phyloP scores from a whole-genome alignment of 2,888 invertebrate species.

The Eustalomyia histrio region DNA sequence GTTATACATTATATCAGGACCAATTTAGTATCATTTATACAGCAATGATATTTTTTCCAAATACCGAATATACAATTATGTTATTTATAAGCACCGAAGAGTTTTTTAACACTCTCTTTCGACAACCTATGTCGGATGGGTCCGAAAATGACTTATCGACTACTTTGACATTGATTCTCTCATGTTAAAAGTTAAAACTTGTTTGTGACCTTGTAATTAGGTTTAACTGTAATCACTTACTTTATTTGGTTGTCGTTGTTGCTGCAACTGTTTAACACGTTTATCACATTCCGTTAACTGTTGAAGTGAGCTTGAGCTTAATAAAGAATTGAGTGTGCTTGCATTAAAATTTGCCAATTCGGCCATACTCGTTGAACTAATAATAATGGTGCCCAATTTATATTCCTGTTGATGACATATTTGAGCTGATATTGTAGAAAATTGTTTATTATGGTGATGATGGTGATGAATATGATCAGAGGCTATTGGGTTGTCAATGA shows the following conservation, averaged over 20 bases:
- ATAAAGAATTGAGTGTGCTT: constrained; percentile 48
- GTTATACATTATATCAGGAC: too few species aligned
- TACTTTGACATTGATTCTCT: too few species aligned
- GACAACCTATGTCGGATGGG: too few species aligned
- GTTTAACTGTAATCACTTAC: too few species aligned
- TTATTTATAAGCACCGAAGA: too few species aligned
- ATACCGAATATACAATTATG: too few species aligned
- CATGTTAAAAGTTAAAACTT: too few species aligned
- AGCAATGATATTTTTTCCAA: too few species aligned
- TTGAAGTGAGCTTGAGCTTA: constrained; percentile 28
- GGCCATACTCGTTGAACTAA: constrained; percentile 64
- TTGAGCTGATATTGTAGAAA: constrained; percentile 6
- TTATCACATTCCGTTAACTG: constrained; percentile 26
- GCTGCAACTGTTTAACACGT: constrained; percentile 32
- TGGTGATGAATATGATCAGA: constrained; percentile 24
- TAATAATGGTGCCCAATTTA: constrained; percentile 71
- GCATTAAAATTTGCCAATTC: constrained; percentile 37
- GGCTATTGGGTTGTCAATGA: neutral
- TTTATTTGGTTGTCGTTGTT: constrained; percentile 64
- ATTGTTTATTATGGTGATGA: neutral
- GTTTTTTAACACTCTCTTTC: too few species aligned
- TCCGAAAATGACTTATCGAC: too few species aligned
- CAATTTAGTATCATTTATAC: too few species aligned
- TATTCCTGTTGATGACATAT: constrained; percentile 59
- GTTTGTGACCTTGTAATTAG: too few species aligned